These are phyloP conservation scores for Nomada hirtipes DNA, from an alignment of 2,888 invertebrate genomes.

Conservation along the genomic window DNA sequence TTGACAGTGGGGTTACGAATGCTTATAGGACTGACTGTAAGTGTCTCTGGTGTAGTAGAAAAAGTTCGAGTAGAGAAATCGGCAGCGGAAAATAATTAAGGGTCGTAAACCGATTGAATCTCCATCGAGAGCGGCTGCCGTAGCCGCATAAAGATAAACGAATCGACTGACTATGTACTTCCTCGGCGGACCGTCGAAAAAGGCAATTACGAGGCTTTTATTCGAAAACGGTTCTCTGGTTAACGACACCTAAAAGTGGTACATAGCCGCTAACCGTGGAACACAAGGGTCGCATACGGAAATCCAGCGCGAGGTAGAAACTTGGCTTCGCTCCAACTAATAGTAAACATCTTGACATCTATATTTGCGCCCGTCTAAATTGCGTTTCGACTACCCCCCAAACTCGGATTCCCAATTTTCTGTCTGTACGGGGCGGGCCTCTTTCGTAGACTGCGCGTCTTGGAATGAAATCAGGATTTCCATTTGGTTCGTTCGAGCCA, in stretches of 20 bases:
- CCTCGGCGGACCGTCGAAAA: slow-evolving; percentile 11
- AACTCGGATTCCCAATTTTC: slow-evolving; percentile 56
- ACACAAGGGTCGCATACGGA: slow-evolving; percentile 71
- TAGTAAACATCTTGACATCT: slow-evolving; percentile 82
- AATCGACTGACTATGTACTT: not conserved
- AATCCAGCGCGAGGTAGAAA: slow-evolving; percentile 70
- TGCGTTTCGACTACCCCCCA: slow-evolving; percentile 72
- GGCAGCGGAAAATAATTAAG: slow-evolving; percentile 1
- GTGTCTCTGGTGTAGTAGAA: not conserved
- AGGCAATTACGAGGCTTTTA: slow-evolving; percentile 49
- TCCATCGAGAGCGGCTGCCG: not conserved
- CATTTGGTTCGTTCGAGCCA: slow-evolving; percentile 62
- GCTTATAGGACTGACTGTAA: too few species aligned
- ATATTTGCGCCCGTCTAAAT: slow-evolving; percentile 80
- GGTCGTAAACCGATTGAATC: not conserved
- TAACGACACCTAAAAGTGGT: slow-evolving; percentile 54
- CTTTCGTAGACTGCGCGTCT: slow-evolving; percentile 41
- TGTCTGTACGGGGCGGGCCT: slow-evolving; percentile 23
- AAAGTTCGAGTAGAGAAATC: not conserved
- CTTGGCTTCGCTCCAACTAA: slow-evolving; percentile 79
- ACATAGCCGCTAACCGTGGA: slow-evolving; percentile 39
- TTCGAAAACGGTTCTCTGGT: slow-evolving; percentile 35
- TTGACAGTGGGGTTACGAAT: too few species aligned
- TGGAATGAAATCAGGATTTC: slow-evolving; percentile 72
- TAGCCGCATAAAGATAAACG: slow-evolving; percentile 16